Evolutionary conservation across 2,113 vertebrate genomes (phyloP).

Genomic region (Neotragus moschatus): DNA sequence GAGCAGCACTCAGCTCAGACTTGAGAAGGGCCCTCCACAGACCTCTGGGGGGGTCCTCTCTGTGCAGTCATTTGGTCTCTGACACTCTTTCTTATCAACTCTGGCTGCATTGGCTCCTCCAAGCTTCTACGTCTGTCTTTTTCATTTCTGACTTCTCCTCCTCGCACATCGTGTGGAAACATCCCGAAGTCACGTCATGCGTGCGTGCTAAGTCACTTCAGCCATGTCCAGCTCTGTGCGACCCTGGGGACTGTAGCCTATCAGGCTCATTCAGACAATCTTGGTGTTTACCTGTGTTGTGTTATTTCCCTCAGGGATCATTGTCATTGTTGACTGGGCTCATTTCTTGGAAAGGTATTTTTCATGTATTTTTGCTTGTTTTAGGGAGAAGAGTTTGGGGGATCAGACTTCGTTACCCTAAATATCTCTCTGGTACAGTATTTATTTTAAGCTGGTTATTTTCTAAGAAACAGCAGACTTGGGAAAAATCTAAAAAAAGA

Average conservation of each 20-base stretch:
- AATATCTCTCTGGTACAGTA: not conserved
- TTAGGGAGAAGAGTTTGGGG: not conserved
- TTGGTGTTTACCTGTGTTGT: not conserved
- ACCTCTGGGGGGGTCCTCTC: not conserved
- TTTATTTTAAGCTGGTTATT: not conserved
- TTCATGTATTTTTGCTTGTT: not conserved
- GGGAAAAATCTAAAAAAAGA: not conserved
- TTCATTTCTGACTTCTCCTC: not conserved
- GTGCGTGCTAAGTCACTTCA: accelerated
- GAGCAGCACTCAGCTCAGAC: not conserved
- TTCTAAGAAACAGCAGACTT: not conserved
- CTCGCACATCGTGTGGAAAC: not conserved
- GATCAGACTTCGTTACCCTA: not conserved
- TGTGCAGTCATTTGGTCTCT: not conserved
- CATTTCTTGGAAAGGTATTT: not conserved
- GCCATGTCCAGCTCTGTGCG: not conserved
- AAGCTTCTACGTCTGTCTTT: not conserved
- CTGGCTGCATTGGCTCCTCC: not conserved
- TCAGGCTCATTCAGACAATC: not conserved
- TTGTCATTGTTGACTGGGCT: not conserved
- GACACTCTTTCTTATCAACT: not conserved
- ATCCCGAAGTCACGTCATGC: not conserved
- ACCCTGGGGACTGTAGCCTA: not conserved
- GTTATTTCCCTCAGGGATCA: not conserved
- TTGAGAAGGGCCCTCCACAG: too few species aligned